phyloP scores from a whole-genome alignment of 2,797 vertebrate species.

The Sarcophilus harrisii region DNA sequence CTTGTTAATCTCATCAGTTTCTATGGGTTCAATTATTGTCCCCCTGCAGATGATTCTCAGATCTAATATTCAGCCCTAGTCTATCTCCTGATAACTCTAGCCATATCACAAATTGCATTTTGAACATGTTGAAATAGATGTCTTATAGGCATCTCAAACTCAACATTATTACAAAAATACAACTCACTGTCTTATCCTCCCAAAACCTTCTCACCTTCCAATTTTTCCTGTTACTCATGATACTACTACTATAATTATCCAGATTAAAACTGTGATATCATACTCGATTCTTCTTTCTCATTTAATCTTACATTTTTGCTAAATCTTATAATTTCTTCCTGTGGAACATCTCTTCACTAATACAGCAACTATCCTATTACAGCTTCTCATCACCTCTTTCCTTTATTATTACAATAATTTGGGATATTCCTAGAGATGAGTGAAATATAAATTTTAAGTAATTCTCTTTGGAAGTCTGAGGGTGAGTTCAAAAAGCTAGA shows the following conservation, averaged over 20 bases:
- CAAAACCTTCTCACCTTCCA: neutral
- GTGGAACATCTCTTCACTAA: neutral
- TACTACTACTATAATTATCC: neutral
- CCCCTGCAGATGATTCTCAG: neutral
- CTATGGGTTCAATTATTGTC: too few species aligned
- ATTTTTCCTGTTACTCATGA: neutral
- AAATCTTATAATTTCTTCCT: neutral
- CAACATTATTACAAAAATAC: neutral
- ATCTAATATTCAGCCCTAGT: neutral
- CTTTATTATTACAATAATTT: neutral
- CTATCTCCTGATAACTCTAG: neutral
- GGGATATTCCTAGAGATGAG: neutral
- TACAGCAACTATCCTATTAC: neutral
- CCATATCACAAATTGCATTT: neutral
- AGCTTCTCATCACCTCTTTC: neutral
- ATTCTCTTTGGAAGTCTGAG: neutral
- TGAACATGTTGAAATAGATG: neutral
- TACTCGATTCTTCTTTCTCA: neutral
- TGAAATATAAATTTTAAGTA: neutral
- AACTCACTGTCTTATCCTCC: neutral
- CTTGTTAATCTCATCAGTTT: neutral
- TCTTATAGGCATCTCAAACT: neutral
- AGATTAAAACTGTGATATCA: neutral
- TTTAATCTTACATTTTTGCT: neutral
- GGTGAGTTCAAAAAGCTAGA: neutral